phyloP scores from a whole-genome alignment of 2,797 vertebrate genomes.

The Rhinogobio ventralis region DNA sequence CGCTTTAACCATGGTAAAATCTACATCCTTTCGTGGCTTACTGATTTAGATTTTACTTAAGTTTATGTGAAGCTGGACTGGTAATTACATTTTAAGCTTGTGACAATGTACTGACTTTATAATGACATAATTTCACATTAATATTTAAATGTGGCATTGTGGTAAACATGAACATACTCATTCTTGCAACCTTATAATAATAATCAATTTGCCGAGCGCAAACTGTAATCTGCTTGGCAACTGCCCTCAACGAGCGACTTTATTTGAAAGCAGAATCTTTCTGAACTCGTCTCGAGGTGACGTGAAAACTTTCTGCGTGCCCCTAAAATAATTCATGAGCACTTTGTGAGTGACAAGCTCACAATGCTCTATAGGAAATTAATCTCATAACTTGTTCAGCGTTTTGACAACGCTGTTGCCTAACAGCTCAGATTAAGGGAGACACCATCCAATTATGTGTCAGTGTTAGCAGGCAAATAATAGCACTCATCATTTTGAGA shows the following conservation, averaged over 20 bases:
- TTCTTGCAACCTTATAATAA: constrained; percentile 2
- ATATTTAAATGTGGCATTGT: constrained; percentile 21
- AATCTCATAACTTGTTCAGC: constrained; percentile 68
- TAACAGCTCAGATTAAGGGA: constrained; percentile 68
- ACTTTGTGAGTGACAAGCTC: constrained; percentile 60
- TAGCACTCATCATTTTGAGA: constrained; percentile 69
- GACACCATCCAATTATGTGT: constrained; percentile 70
- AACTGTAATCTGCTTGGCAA: constrained; percentile 36
- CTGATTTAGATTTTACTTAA: background rate
- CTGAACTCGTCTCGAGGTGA: constrained; percentile 52
- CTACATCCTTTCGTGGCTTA: background rate
- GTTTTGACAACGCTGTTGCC: constrained; percentile 70
- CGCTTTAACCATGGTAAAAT: background rate
- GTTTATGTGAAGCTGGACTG: background rate
- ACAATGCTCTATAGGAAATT: constrained; percentile 64
- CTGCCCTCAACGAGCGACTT: constrained; percentile 32
- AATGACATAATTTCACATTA: constrained; percentile 19
- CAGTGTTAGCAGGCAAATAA: constrained; percentile 70
- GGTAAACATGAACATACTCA: background rate
- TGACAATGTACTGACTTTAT: constrained; percentile 8
- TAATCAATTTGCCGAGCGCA: constrained; percentile 28
- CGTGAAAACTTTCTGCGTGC: constrained; percentile 50
- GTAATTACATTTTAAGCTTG: background rate
- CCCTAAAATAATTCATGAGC: constrained; percentile 58
- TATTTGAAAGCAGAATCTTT: constrained; percentile 48